Evolutionary conservation across 2,888 invertebrate genomes (phyloP), one percentile per base, ranked within the genome.

Genomic region (Fragum whitleyi): DNA sequence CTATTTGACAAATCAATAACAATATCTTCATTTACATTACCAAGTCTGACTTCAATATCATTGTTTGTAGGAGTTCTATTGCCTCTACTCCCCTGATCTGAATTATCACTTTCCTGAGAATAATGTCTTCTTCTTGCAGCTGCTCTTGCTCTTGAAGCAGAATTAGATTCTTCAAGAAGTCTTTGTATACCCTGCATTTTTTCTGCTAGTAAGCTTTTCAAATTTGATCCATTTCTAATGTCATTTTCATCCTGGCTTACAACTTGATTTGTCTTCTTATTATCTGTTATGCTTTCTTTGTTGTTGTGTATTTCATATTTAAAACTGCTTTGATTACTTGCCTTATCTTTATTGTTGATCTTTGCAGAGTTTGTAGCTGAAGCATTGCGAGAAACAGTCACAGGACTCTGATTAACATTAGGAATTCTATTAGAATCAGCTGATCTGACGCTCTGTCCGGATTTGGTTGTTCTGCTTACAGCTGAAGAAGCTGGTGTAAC

Each of bases 181-280:
- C 79, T 81, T 51, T 82, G 76, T 19, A 81, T 85, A 51, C 68
- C 79, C 42, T 85, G 79, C 81, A 85, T 77, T 76, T 85, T 85
- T 39, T 85, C 85, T 28, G 79, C 69, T 6, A 85, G 68, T 32
- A 85, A 55, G 36, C 71, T 77, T 70, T 85, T 85, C 32, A 85
- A 55, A 57, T 85, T 81, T 21, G 69, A 69, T 19, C 53, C 69
- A 53, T n/a, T 28, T 1, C 16, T 69, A 23, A 14, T 53, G n/a
- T 51, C 69, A 47, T 65, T 65, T 65, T 42, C 65, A 42, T 14
- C 26, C 6, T 36, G 23, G 16, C 16, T 23, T 61, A 6, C 23
- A 11, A 5, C 42, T 14, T 39, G 23, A 1, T 6, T 29, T 19
- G 14, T 65, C 16, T 21, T 39, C 39, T 67, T 79, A n/a, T 26